These are phyloP conservation scores for Heliconius ismenius DNA, from an alignment of 2,888 invertebrate genomes.

Conservation along the genomic window DNA sequence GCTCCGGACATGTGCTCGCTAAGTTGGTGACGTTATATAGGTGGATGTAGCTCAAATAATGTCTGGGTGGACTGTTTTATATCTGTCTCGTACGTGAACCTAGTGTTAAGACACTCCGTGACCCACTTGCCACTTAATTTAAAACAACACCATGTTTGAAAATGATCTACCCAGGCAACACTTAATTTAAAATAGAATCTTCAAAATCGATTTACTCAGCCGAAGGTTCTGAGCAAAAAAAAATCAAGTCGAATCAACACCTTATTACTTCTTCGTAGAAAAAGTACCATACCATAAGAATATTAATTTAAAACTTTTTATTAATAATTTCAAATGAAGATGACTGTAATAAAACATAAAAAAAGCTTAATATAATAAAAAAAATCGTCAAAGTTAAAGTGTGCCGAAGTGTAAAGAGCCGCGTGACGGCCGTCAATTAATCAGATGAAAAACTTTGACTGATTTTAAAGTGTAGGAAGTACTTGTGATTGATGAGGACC, in stretches of 20 bases:
- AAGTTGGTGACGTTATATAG: constrained; percentile 3
- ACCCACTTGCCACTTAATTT: no score
- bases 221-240: no score
- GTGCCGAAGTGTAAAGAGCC: constrained; percentile 28
- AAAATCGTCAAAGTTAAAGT: constrained; percentile 19
- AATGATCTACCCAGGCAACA: no score
- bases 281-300: background rate
- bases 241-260: background rate
- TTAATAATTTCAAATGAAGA: background rate
- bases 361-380: constrained; percentile 5
- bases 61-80: background rate
- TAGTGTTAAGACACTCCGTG: no score
- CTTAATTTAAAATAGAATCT: no score
- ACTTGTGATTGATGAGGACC: constrained; percentile 27
- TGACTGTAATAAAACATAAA: background rate
- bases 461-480: constrained; percentile 24
- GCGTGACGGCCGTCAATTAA: constrained; percentile 28
- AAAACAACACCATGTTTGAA: no score
- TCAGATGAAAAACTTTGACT: constrained; percentile 32
- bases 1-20: constrained; percentile 12
- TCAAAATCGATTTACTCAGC: no score
- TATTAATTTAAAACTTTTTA: background rate
- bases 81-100: background rate
- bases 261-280: background rate
- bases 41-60: background rate